Evolutionary conservation across 2,888 invertebrate species (phyloP), one percentile per base, ranked within the genome.

Genomic region (Plutella xylostella): DNA sequence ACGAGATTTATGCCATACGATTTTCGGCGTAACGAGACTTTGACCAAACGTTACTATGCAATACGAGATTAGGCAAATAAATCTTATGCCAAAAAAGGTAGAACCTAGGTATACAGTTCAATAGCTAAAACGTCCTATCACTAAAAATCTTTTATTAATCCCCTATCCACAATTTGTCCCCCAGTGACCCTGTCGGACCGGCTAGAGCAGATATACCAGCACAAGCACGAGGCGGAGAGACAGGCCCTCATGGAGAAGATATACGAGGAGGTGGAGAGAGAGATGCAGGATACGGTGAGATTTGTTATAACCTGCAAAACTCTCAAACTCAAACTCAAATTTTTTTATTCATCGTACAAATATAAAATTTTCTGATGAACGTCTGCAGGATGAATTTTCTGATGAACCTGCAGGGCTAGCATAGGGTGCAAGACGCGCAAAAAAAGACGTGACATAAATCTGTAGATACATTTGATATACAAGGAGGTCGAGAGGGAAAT

Each of bases 231-330:
- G 50, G 57, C 63, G 0, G 75, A 79, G 3, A 59, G 72, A 20
- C 79, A 84, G 44, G 54, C 53, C 0, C 48, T 68, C 25, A 57
- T 87, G 51, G 88, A 88, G 65, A 74, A 69, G 51, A 56, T 88
- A 1, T 85, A 85, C 47, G 80, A 84, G 44, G 77, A 84, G 55
- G 73, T 86, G 1, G 78, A 80, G 53, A 80, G 69, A 38, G 83
- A 86, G 49, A 65, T 83, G 58, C 58, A n/a, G 72, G 72, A 35
- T 67, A 71, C n/a, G 69, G 80, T 77, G 56, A 34, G 51, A 55
- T n/a, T 42, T 40, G 3, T n/a, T 22, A n/a, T 12, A 3, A 11
- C 19, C 37, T 20, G 19, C 19, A 35, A 18, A n/a, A n/a, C n/a
- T n/a, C n/a, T n/a, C 5, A 5, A 14, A n/a, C n/a, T n/a, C n/a